A percentile compares a stretch with the other conserved stretches of the same genome.
These are phyloP conservation scores for Drosophila melanica DNA, from an alignment of 1,140 invertebrate genomes.

Conservation along the genomic window DNA sequence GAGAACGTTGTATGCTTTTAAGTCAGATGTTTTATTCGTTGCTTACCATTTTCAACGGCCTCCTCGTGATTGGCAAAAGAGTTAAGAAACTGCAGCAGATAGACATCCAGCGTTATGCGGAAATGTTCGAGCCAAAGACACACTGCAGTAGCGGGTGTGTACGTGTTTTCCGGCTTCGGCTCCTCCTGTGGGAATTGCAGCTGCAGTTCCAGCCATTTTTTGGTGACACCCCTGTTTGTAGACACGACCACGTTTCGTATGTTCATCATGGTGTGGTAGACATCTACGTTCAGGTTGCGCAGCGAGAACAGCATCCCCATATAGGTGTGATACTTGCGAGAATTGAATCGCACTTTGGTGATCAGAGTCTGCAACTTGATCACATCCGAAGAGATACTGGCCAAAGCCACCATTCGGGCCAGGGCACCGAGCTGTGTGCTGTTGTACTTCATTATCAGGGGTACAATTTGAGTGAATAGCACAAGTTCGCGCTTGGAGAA, in stretches of 20 bases:
- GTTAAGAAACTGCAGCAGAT: conserved; percentile 71
- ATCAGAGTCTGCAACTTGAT: conserved; percentile 65
- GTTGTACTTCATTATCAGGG: conserved; percentile 40
- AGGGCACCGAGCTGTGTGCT: conserved; percentile 24
- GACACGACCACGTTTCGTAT: conserved; percentile 58
- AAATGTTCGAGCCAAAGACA: conserved; percentile 71
- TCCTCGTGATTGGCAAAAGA: conserved; percentile 24
- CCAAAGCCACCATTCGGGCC: conserved; percentile 32
- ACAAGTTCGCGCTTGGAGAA: conserved; percentile 74
- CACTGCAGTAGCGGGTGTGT: conserved; percentile 42
- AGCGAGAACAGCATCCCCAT: conserved; percentile 39
- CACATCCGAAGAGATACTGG: conserved; percentile 48
- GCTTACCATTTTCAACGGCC: conserved; percentile 42
- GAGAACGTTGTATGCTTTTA: neutral
- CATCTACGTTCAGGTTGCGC: conserved; percentile 59
- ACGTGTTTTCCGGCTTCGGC: neutral
- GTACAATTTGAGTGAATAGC: conserved; percentile 42
- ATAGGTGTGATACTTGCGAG: conserved; percentile 55
- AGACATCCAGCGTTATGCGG: conserved; percentile 53
- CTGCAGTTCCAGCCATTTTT: conserved; percentile 73
- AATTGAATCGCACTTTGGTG: conserved; percentile 53
- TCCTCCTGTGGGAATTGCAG: conserved; percentile 50
- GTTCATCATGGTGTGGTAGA: conserved; percentile 64
- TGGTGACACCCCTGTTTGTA: conserved; percentile 48
- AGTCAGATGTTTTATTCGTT: too few species aligned